Evolutionary conservation across 92 coral and sea anemone species (phyloP).

Genomic region (Plumapathes pennacea): DNA sequence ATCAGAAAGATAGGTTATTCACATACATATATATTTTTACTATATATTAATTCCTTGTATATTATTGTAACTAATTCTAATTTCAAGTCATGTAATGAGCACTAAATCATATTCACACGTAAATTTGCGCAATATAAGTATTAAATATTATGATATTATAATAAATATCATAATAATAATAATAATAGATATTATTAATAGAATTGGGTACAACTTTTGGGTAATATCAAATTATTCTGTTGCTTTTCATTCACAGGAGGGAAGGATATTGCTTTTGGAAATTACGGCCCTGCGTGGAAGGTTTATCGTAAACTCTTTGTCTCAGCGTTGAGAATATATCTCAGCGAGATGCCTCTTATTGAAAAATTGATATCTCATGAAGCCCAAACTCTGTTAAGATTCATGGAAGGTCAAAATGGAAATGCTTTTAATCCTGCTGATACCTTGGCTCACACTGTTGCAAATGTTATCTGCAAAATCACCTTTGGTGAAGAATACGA

Average conservation of each 20-base stretch:
- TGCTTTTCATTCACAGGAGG: constrained; percentile 7
- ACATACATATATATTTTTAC: too few relatives aligned
- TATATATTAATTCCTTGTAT: too few relatives aligned
- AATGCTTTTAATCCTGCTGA: constrained; percentile 61
- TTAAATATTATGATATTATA: too few relatives aligned
- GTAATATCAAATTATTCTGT: too few relatives aligned
- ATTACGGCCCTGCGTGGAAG: constrained; percentile 71
- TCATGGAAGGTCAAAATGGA: constrained; percentile 38
- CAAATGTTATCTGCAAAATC: constrained; percentile 63
- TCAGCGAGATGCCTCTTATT: constrained; percentile 21
- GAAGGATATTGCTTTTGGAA: constrained; percentile 50
- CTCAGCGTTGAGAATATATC: constrained; percentile 48
- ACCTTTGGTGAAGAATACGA: constrained; percentile 61
- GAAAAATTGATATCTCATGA: constrained; percentile 50
- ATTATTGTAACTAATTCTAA: too few relatives aligned
- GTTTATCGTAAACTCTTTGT: constrained; percentile 62
- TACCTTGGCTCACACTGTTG: constrained; percentile 49
- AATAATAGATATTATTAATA: too few relatives aligned
- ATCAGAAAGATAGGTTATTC: too few relatives aligned
- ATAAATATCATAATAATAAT: too few relatives aligned
- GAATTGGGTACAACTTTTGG: too few relatives aligned
- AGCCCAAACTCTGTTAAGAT: constrained; percentile 33
- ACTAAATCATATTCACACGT: too few relatives aligned
- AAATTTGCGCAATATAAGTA: too few relatives aligned
- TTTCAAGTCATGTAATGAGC: too few relatives aligned